Evolutionary conservation across 1,140 invertebrate species (phyloP).

Genomic region (Musca vetustissima): DNA sequence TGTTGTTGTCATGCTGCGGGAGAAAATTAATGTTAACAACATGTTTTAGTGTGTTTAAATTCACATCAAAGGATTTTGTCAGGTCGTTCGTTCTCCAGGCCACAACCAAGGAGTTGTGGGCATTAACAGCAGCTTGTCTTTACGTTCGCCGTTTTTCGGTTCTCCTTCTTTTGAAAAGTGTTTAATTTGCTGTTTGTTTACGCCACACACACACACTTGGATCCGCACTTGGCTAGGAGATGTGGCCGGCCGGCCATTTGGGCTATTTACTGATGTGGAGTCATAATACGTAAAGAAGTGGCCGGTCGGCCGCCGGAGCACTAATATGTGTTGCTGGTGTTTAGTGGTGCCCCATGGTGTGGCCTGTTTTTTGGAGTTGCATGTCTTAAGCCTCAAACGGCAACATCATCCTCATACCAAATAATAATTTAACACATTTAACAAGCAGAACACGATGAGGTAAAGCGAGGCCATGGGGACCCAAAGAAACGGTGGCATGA

Average conservation of each 20-base stretch:
- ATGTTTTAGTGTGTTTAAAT: constrained; percentile 26
- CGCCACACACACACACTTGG: background rate
- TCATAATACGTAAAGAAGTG: background rate
- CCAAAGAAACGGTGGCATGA: constrained; percentile 28
- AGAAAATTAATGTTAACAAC: constrained; percentile 33
- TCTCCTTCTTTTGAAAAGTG: background rate
- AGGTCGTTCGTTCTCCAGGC: background rate
- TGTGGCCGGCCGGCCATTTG: no score
- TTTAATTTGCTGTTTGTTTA: background rate
- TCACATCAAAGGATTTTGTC: constrained; percentile 28
- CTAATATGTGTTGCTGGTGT: background rate
- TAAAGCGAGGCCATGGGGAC: background rate
- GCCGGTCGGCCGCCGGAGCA: no score
- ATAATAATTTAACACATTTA: background rate
- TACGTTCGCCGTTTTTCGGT: background rate
- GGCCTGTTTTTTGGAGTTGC: constrained; percentile 7
- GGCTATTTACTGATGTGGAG: background rate
- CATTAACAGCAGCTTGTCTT: background rate
- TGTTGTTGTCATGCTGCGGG: constrained; percentile 23
- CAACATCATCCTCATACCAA: no score
- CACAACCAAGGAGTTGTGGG: no score
- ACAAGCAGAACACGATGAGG: background rate
- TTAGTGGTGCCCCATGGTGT: constrained; percentile 5
- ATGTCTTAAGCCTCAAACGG: background rate
- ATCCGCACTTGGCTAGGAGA: constrained; percentile 10